Base-by-base conservation (phyloP, 2,888 invertebrate genomes). In the Cybosia mesomella region DNA sequence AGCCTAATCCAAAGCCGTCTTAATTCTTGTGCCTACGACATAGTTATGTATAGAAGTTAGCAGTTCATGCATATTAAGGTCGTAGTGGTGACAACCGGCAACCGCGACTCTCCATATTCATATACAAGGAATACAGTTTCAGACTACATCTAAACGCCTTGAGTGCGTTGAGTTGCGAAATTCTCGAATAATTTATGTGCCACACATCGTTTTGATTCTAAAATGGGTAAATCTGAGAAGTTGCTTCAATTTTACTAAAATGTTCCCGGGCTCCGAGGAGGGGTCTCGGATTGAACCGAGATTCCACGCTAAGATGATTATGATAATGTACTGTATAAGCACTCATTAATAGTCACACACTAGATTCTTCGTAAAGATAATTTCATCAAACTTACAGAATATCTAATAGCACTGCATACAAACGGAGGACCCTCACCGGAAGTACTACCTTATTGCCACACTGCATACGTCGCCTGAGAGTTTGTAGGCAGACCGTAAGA, bases 1-100 rank as follows among this genome's bases (percentile, higher is more conserved):
- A 11, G 24, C n/a, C 28, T 21, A 11, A 43, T 28, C 11, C n/a
- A 28, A 49, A 61, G 18, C 43, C 2, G 28, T n/a, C 22, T 34
- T 59, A 32, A 49, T 58, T 32, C 58, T 13, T 43, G 28, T 49
- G 34, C 49, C 49, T 58, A 54, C 54, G 34, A 64, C 82, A 83
- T 83, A 87, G 85, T 85, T 85, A 81, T 86, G 77, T 85, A 84
- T 83, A 86, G 87, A 89, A 88, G 89, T 89, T 90, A 87, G 83
- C 75, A 87, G 86, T 87, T 91, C 89, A 90, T 91, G 89, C 89
- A 91, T 91, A 91, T 90, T 90, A 83, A 90, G 85, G 77, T 80
- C 72, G 79, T 74, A 74, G 79, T 75, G 83, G 82, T 84, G 86
- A 84, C 88, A 85, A 80, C 83, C 74, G 83, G 80, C 85, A 86